These are phyloP conservation scores for Nipponacmea schrenckii DNA, from an alignment of 2,888 invertebrate genomes.

Conservation along the genomic window DNA sequence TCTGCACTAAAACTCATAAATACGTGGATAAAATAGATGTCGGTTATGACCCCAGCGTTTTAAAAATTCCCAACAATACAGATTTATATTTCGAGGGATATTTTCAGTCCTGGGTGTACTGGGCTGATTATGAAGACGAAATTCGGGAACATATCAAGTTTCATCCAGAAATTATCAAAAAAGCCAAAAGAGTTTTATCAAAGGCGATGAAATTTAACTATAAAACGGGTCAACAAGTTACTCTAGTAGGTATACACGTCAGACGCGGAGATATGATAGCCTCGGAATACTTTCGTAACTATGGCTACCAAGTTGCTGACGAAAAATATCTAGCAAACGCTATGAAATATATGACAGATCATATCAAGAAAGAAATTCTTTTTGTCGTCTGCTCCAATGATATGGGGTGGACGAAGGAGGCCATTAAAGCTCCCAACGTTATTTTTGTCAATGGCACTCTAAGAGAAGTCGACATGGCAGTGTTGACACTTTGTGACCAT, in stretches of 20 bases:
- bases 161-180: constrained; percentile 3
- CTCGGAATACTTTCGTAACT: neutral
- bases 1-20: neutral
- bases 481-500: constrained; percentile 18
- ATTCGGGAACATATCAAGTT: constrained; percentile 13
- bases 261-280: constrained; percentile 15
- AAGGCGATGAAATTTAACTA: neutral
- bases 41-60: neutral
- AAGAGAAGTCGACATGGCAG: constrained; percentile 16
- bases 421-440: neutral
- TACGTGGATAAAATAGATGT: neutral
- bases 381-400: constrained; percentile 21
- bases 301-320: constrained; percentile 18
- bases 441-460: neutral
- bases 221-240: neutral
- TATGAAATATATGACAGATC: constrained; percentile 14
- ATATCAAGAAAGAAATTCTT: constrained; percentile 11
- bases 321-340: constrained; percentile 12
- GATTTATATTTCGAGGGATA: constrained; percentile 12
- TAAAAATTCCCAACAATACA: neutral
- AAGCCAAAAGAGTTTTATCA: neutral
- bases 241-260: constrained; percentile 17
- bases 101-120: constrained; percentile 22
- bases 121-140: constrained; percentile 3
- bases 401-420: constrained; percentile 12